Evolutionary conservation across 2,797 vertebrate genomes (phyloP), one percentile per base, ranked within the genome.

Genomic region (Orestias chungarensis): DNA sequence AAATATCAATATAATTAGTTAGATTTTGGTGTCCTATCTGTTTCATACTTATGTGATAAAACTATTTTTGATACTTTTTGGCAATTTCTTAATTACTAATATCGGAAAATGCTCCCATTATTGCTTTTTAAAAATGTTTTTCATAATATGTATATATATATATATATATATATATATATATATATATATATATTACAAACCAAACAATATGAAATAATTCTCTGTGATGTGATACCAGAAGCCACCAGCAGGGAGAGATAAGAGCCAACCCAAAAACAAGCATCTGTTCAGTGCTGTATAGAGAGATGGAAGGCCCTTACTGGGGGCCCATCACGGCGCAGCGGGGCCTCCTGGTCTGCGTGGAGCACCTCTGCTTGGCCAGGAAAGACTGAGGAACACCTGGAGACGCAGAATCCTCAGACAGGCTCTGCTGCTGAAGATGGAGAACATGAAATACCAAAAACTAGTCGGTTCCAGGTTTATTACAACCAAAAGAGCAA

Each of bases 351-450:
- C 94, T 92, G 52, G 89, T 77, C 0, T 88, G 92, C 35, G 92
- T 94, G 42, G 93, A 93, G 81, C 94, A 89, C 25, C 96, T 93
- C 90, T 97, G 95, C 85, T 92, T 94, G 14, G 95, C 94, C 82
- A 96, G 90, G 87, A 96, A 97, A 0, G 96, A 97, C 87, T 95
- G 95, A 52, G 93, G 92, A 1, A 86, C 90, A 1, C 89, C 85
- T 0, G 92, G 78, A 12, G 76, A 55, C 23, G 69, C 73, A n/a
- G 77, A 80, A 15, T 86, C 71, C 18, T 93, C 85, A 54, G 87
- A 89, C 6, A 86, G 68, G 9, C 87, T 79, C 67, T 90, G 91
- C 68, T 94, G 93, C 82, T 94, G 94, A 33, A 71, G 65, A 27
- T 42, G 23, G 5, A 64, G n/a, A 64, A 64, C 7, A 2, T 8